These are phyloP conservation scores for Melinaea menophilus DNA, from an alignment of 2,888 invertebrate species.

Conservation along the genomic window DNA sequence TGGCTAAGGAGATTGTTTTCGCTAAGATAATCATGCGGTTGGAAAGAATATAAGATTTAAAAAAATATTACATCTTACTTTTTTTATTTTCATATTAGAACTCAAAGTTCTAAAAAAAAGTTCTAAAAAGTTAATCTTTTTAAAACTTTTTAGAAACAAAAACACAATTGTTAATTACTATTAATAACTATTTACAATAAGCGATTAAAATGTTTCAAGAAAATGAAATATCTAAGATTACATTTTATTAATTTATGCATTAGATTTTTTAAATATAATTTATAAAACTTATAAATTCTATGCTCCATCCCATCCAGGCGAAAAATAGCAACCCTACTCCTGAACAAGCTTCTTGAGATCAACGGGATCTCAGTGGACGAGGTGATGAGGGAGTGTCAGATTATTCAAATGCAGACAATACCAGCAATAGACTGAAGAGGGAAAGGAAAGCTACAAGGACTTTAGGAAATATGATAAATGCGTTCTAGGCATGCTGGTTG, in stretches of 20 bases:
- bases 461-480: constrained; percentile 97
- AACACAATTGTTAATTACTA: too few species aligned
- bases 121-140: too few species aligned
- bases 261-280: neutral
- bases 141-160: too few species aligned
- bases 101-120: too few species aligned
- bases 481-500: constrained; percentile 95
- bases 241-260: neutral
- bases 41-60: too few species aligned
- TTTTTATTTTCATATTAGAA: too few species aligned
- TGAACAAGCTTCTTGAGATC: constrained; percentile 93
- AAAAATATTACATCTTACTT: too few species aligned
- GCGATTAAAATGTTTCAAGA: too few species aligned
- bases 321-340: constrained; percentile 90
- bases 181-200: too few species aligned
- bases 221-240: too few species aligned
- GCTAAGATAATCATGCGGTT: too few species aligned
- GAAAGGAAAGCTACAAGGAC: constrained; percentile 95
- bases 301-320: constrained; percentile 80
- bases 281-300: constrained; percentile 5
- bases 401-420: constrained; percentile 85
- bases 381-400: constrained; percentile 77
- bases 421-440: constrained; percentile 91
- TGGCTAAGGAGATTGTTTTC: too few species aligned
- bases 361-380: constrained; percentile 89